Percentiles rank a stretch among this genome's conserved stretches.
phyloP scores from a whole-genome alignment of 2,888 invertebrate species.

The Pemphredon lugubris region DNA sequence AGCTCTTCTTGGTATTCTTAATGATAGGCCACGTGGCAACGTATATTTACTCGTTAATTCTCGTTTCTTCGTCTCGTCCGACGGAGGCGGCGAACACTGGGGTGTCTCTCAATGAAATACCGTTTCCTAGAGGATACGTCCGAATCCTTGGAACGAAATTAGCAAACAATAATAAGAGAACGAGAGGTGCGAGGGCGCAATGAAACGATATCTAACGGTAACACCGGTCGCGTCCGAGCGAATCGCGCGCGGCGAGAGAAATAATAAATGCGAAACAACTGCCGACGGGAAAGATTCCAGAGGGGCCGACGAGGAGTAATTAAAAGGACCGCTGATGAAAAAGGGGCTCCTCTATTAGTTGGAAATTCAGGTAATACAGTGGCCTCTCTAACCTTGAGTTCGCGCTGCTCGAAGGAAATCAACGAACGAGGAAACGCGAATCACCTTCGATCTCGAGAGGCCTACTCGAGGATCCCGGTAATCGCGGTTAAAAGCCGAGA shows the following conservation, averaged over 20 bases:
- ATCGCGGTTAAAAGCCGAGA: constrained; percentile 63
- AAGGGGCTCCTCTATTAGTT: constrained; percentile 36
- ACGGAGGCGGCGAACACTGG: too few species aligned
- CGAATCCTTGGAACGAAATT: too few species aligned
- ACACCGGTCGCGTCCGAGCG: not conserved
- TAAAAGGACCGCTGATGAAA: constrained; percentile 18
- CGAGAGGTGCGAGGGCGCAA: too few species aligned
- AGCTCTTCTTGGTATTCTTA: constrained; percentile 33
- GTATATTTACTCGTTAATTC: constrained; percentile 31
- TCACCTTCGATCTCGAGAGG: constrained; percentile 56
- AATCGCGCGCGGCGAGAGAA: too few species aligned
- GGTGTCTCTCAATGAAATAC: too few species aligned
- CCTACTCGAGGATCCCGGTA: constrained; percentile 57
- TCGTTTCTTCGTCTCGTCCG: constrained; percentile 32
- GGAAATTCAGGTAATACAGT: constrained; percentile 43
- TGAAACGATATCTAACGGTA: too few species aligned
- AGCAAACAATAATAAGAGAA: too few species aligned
- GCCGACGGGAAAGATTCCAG: too few species aligned
- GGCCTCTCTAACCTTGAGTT: constrained; percentile 35
- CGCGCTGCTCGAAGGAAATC: constrained; percentile 38
- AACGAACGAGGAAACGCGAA: constrained; percentile 35
- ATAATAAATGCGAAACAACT: constrained; percentile 13
- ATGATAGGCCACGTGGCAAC: constrained; percentile 44
- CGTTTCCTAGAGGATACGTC: too few species aligned
- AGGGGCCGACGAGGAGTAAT: too few species aligned